These are phyloP conservation scores for Mesembrinibis cayennensis DNA, from an alignment of 2,113 vertebrate genomes.

Conservation along the genomic window DNA sequence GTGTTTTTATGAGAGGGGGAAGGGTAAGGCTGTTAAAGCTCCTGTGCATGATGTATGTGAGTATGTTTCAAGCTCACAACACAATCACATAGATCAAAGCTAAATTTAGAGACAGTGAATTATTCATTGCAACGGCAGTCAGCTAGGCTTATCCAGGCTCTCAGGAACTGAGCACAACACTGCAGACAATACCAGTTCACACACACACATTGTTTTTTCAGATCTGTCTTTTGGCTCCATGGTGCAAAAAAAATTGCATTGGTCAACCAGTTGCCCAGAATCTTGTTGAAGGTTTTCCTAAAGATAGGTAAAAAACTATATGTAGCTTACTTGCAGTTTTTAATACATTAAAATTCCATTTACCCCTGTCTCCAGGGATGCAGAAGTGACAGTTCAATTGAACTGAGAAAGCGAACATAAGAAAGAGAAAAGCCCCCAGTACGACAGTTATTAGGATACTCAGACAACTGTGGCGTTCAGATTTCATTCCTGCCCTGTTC, in stretches of 20 bases:
- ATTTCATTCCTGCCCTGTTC: neutral
- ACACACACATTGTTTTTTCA: neutral
- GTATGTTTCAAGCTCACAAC: conserved; percentile 35
- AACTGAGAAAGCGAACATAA: neutral
- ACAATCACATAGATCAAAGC: conserved; percentile 30
- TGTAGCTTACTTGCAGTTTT: neutral
- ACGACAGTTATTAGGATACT: neutral
- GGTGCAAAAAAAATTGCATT: neutral
- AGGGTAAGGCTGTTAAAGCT: neutral
- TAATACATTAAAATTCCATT: neutral
- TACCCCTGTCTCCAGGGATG: neutral
- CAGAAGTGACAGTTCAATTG: neutral
- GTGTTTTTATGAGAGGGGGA: neutral
- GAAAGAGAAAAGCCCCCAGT: neutral
- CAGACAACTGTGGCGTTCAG: neutral
- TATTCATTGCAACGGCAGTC: conserved; percentile 54
- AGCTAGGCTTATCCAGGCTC: conserved; percentile 5
- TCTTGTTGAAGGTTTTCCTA: neutral
- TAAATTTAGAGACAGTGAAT: conserved; percentile 66
- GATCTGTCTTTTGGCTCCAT: neutral
- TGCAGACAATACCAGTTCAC: neutral
- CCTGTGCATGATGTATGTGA: neutral
- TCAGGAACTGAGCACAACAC: neutral
- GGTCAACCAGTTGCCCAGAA: neutral
- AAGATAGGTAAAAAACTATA: neutral